Base-by-base conservation (phyloP, 30 jellyfish, hydroid and myxozoan genomes). In the Aurelia sp. region DNA sequence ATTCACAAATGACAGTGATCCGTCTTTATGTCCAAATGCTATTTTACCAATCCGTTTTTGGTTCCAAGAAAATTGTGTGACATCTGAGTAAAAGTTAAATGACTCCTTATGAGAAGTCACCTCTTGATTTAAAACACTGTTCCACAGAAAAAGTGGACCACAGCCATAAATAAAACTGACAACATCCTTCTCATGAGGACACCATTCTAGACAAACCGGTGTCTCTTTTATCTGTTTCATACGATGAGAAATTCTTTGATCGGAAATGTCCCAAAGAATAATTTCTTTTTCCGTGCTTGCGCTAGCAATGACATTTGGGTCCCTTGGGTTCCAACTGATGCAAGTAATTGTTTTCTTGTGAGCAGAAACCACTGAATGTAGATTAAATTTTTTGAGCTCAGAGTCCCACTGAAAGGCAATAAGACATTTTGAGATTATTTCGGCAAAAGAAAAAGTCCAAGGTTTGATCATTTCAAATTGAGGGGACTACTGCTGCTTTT, bases 281-380 rank as follows among this genome's bases (percentile, higher is more conserved):
- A 90, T 84, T 41, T 80, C 94, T 33, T 74, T 78, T 18, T 90
- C 95, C 0, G 87, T 63, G 51, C 94, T 74, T 4, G 97, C 86
- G 68, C 97, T 90, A 21, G 97, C 97, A 0, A 90, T 44, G 59
- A 90, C 40, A 48, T 90, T 73, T 5, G 62, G 48, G 59, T 82
- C 91, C 15, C 84, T 67, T 41, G 92, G 96, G 48, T 84, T 69
- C 96, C 95, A 90, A 66, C 94, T 70, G 61, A 90, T 76, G 7
- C 86, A 91, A 4, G 92, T 90, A 6, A 90, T 84, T 19, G 92
- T 90, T 74, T 84, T 90, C 51, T 90, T 90, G 85, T 90, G 97
- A 20, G 90, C 97, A n/a, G 94, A 79, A 38, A 90, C 90, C 38
- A 90, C 87, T 30, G 97, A 90, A 74, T 90, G 97, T 4, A 90